These are phyloP conservation scores for Lymantria dispar DNA, from an alignment of 2,888 invertebrate species.

Conservation along the genomic window DNA sequence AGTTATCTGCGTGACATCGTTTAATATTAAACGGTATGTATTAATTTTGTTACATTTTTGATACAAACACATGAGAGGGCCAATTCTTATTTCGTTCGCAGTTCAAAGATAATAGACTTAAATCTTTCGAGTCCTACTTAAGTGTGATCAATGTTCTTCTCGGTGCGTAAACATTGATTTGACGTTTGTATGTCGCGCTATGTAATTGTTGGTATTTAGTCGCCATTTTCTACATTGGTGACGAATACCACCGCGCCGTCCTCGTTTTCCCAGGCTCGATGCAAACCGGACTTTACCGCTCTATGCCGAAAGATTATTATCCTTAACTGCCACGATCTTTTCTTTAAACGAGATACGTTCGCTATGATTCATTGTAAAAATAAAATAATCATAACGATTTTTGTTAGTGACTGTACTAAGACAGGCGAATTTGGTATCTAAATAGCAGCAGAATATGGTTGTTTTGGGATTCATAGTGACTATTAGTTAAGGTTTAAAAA, in stretches of 20 bases:
- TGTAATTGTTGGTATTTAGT: constrained; percentile 81
- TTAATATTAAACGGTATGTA: constrained; percentile 59
- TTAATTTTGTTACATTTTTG: constrained; percentile 29
- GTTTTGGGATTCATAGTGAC: too few species aligned
- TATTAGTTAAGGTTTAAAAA: too few species aligned
- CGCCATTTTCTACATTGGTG: constrained; percentile 81
- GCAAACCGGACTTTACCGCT: constrained; percentile 72
- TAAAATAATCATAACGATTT: constrained; percentile 59
- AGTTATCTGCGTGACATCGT: constrained; percentile 38
- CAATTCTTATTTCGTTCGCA: constrained; percentile 52
- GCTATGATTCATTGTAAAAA: constrained; percentile 75
- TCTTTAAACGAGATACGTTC: constrained; percentile 59
- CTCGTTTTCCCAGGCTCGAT: constrained; percentile 60
- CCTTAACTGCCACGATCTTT: constrained; percentile 42
- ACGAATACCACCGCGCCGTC: constrained; percentile 77
- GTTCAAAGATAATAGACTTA: constrained; percentile 39
- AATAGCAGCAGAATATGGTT: constrained; percentile 27
- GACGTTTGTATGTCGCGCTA: constrained; percentile 51
- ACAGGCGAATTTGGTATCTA: constrained; percentile 30
- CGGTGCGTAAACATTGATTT: constrained; percentile 52
- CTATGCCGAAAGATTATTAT: constrained; percentile 64
- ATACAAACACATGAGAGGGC: constrained; percentile 35
- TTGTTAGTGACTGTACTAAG: constrained; percentile 45
- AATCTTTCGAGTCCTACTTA: constrained; percentile 42
- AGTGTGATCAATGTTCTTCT: constrained; percentile 40